Evolutionary conservation across 2,113 vertebrate genomes (phyloP).

Genomic region (Galeopterus variegatus): DNA sequence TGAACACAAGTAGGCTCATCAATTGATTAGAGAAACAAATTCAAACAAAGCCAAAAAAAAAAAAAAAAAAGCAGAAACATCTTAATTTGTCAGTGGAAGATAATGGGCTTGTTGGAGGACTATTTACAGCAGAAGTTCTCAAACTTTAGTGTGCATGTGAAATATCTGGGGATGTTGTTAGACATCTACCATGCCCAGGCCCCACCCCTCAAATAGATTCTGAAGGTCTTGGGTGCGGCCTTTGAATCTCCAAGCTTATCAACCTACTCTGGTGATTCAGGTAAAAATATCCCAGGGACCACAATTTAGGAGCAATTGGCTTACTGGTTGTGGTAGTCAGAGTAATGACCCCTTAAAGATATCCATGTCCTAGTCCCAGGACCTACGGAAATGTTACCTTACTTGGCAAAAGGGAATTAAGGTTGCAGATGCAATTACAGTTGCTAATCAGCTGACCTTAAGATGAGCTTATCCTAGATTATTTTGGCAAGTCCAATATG

Average conservation of each 20-base stretch:
- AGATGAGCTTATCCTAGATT: neutral
- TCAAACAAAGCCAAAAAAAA: conserved; percentile 22
- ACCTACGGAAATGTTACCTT: neutral
- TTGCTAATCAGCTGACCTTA: neutral
- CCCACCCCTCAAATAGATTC: neutral
- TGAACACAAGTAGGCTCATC: conserved; percentile 64
- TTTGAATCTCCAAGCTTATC: neutral
- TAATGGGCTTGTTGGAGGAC: neutral
- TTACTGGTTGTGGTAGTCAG: neutral
- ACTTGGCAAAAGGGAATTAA: neutral
- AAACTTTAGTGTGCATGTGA: neutral
- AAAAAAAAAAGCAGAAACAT: neutral
- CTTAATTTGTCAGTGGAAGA: conserved; percentile 2
- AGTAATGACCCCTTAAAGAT: neutral
- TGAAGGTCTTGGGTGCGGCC: neutral
- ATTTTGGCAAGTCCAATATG: neutral
- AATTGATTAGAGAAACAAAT: conserved; percentile 64
- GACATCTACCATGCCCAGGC: neutral
- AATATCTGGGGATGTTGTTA: neutral
- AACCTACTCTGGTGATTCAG: neutral
- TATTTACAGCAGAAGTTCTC: neutral
- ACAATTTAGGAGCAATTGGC: neutral
- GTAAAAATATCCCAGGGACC: neutral
- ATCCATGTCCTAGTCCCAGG: neutral
- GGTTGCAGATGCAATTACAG: neutral